phyloP scores from a whole-genome alignment of 2,797 vertebrate species.

The Macropodus opercularis region DNA sequence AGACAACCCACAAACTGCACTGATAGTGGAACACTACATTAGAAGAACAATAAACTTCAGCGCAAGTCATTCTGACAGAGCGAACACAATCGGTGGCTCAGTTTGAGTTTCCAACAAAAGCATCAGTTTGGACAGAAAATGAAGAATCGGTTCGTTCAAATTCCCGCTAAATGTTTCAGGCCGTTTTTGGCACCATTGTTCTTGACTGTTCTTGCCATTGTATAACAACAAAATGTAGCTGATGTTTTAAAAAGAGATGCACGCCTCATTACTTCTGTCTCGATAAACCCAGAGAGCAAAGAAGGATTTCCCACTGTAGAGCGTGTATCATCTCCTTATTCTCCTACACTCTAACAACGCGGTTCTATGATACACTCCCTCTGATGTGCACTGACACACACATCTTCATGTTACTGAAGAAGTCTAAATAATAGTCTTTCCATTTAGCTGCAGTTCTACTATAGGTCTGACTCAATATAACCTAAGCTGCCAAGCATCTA shows the following conservation, averaged over 20 bases:
- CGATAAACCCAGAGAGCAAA: background rate
- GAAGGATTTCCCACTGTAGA: background rate
- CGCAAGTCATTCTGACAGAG: too few relatives aligned
- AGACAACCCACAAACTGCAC: background rate
- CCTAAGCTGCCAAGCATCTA: too few relatives aligned
- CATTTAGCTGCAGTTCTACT: background rate
- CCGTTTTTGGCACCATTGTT: background rate
- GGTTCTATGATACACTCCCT: background rate
- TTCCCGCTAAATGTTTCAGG: too few relatives aligned
- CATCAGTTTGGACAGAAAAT: too few relatives aligned
- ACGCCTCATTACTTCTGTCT: background rate
- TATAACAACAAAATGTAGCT: background rate
- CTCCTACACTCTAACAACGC: background rate
- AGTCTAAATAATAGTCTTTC: background rate
- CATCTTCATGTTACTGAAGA: background rate
- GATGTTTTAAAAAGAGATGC: background rate
- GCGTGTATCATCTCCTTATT: background rate
- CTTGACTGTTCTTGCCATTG: background rate
- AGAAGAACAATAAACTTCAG: too few relatives aligned
- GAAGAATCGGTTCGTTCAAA: too few relatives aligned
- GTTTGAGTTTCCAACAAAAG: too few relatives aligned
- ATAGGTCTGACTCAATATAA: too few relatives aligned
- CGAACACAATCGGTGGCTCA: too few relatives aligned
- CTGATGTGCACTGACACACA: background rate
- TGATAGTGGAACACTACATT: constrained; percentile 3